phyloP scores from a whole-genome alignment of 2,888 invertebrate genomes.

The Tenthredo scrophulariae region DNA sequence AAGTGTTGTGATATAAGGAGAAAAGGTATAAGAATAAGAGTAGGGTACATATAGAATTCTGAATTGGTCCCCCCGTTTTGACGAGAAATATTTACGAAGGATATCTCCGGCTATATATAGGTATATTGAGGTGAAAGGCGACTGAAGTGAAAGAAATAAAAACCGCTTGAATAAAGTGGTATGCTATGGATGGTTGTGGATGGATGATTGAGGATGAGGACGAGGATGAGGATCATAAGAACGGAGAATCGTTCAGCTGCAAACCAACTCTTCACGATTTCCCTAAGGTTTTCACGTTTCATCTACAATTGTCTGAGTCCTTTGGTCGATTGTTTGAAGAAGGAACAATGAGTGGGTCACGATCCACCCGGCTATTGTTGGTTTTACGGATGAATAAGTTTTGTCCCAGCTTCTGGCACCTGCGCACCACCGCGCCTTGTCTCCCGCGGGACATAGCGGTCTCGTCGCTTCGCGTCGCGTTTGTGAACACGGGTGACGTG shows the following conservation, averaged over 20 bases:
- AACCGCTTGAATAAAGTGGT: slow-evolving; percentile 11
- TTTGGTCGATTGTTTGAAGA: slow-evolving; percentile 29
- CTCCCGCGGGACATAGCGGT: slow-evolving; percentile 24
- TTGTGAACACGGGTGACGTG: background rate
- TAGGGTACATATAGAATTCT: too few species aligned
- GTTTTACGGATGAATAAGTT: slow-evolving; percentile 35
- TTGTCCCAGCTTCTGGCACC: background rate
- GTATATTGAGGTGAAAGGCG: background rate
- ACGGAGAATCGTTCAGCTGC: background rate
- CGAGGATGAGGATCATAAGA: background rate
- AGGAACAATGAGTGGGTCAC: slow-evolving; percentile 19
- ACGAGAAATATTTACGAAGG: background rate
- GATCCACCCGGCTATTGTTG: slow-evolving; percentile 36
- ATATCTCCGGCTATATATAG: background rate
- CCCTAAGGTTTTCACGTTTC: slow-evolving; percentile 32
- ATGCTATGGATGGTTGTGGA: background rate
- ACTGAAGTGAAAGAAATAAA: background rate
- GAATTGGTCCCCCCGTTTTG: background rate
- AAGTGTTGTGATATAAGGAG: background rate
- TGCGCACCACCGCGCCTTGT: slow-evolving; percentile 10
- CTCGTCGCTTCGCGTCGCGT: background rate
- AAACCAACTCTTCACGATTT: background rate
- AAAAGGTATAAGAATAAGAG: too few species aligned
- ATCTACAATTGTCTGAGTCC: slow-evolving; percentile 21
- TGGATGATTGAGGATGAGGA: background rate